These are phyloP conservation scores for Plumapathes pennacea DNA, from an alignment of 92 coral and sea anemone genomes.

Conservation along the genomic window DNA sequence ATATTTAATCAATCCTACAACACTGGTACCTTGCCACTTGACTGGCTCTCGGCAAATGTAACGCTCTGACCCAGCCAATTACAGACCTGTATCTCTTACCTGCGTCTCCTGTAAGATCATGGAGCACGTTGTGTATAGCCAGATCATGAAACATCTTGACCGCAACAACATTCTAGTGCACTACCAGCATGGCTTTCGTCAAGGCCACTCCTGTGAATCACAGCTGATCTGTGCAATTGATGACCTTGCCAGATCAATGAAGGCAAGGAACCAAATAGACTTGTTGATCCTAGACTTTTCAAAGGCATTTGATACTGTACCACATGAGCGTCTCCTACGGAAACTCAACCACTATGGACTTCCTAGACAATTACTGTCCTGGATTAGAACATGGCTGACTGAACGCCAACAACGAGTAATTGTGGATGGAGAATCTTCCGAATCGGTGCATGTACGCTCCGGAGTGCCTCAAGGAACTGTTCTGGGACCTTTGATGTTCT, in stretches of 20 bases:
- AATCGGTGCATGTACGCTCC: conserved; percentile 2
- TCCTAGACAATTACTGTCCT: not conserved
- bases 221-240: conserved; percentile 13
- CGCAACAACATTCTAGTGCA: conserved; percentile 12
- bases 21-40: conserved; percentile 3
- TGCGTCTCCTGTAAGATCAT: conserved; percentile 10
- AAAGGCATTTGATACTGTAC: conserved; percentile 3
- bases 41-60: conserved; percentile 12
- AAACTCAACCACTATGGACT: conserved; percentile 1
- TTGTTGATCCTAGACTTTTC: not conserved
- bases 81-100: conserved; percentile 9
- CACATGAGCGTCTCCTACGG: conserved; percentile 4
- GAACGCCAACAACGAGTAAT: conserved; percentile 4
- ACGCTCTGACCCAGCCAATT: conserved; percentile 10
- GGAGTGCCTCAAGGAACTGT: conserved; percentile 13
- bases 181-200: conserved; percentile 16
- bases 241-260: not conserved
- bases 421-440: conserved; percentile 11
- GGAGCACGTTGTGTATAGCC: conserved; percentile 8
- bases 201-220: conserved; percentile 31
- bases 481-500: no score
- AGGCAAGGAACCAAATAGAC: not conserved
- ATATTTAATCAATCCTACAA: conserved; percentile 12
- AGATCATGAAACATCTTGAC: conserved; percentile 10
- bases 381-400: conserved; percentile 16